phyloP scores from a whole-genome alignment of 2,113 vertebrate genomes.

The Crocuta crocuta region DNA sequence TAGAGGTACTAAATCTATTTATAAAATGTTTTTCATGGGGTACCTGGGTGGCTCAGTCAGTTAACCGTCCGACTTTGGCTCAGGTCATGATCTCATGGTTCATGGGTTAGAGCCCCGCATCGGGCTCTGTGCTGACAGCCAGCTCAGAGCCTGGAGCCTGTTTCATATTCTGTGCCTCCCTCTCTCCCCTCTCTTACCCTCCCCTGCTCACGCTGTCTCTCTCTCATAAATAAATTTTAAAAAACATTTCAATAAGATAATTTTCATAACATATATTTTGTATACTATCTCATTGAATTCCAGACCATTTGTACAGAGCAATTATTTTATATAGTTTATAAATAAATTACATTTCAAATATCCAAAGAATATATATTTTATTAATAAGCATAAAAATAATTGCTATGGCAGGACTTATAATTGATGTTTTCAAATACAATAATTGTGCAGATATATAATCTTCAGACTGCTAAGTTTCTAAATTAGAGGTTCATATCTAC shows the following conservation, averaged over 20 bases:
- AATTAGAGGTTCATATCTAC: neutral
- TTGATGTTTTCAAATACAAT: constrained; percentile 35
- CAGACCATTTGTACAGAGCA: neutral
- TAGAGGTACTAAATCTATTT: neutral
- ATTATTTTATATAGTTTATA: neutral
- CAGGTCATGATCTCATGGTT: too few species aligned
- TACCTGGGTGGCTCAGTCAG: too few species aligned
- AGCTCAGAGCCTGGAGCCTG: too few species aligned
- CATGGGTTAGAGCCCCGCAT: too few species aligned
- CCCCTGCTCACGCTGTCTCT: too few species aligned
- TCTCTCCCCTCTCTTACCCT: too few species aligned
- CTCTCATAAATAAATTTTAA: too few species aligned
- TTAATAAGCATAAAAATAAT: neutral
- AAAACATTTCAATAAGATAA: neutral
- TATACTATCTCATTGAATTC: neutral
- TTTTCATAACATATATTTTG: neutral
- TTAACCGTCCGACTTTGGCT: too few species aligned
- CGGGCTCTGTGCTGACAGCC: too few species aligned
- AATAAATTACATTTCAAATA: neutral
- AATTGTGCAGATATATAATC: neutral
- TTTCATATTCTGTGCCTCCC: too few species aligned
- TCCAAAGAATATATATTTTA: neutral
- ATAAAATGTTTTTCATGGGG: neutral
- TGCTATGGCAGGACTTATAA: neutral
- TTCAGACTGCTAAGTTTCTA: neutral